phyloP scores from a whole-genome alignment of 37 sponge, comb jelly and placozoan genomes.

The Lycopodina hypogea region DNA sequence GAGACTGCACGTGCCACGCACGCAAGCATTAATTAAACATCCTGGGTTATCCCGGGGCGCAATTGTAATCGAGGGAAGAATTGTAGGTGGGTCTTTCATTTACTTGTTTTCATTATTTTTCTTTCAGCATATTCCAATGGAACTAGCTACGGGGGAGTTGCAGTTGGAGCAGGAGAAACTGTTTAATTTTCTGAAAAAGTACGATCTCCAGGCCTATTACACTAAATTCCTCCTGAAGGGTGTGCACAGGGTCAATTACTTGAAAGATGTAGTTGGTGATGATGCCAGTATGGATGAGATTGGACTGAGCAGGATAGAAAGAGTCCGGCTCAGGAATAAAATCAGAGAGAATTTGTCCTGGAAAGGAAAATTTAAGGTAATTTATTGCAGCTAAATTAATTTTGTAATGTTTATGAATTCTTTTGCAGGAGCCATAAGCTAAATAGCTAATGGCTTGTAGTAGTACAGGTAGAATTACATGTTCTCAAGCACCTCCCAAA shows the following conservation, averaged over 20 bases:
- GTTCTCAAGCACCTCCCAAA: too few species aligned
- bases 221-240: constrained; percentile 30
- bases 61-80: too few species aligned
- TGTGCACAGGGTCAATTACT: constrained; percentile 37
- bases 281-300: constrained; percentile 34
- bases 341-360: constrained; percentile 36
- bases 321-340: constrained; percentile 44
- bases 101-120: too few species aligned
- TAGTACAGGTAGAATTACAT: too few species aligned
- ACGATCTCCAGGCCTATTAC: constrained; percentile 45
- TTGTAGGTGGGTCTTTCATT: too few species aligned
- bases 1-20: too few species aligned
- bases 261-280: constrained; percentile 37
- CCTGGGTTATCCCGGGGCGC: too few species aligned
- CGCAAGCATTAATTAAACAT: too few species aligned
- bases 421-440: not conserved
- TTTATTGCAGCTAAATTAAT: not conserved
- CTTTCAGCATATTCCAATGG: too few species aligned
- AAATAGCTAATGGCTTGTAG: not conserved
- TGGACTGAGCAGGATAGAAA: constrained; percentile 54
- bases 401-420: not conserved
- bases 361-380: constrained; percentile 37
- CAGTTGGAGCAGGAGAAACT: constrained; percentile 24
- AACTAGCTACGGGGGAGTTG: not conserved
- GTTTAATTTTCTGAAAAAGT: constrained; percentile 63